A percentile compares a stretch with the other conserved stretches of the same genome.
Conservation (phyloP, 2,797 vertebrate genomes). For the Sandelia bainsii region DNA sequence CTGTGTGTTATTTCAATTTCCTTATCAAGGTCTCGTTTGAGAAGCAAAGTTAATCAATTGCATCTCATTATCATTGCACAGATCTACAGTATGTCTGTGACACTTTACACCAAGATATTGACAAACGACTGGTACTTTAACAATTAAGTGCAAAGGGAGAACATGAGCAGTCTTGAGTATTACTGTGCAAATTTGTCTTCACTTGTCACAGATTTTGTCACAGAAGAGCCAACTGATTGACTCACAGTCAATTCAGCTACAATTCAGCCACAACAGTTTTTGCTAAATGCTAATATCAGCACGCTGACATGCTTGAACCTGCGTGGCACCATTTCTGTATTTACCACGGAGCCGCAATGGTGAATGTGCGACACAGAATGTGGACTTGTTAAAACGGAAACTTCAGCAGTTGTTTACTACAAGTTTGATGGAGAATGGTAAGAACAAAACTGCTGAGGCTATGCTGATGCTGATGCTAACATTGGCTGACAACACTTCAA, state of each 20-base stretch:
- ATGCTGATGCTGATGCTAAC: too few relatives aligned
- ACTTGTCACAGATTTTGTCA: constrained; percentile 16
- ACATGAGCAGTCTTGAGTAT: constrained; percentile 13
- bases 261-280: neutral
- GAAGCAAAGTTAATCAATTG: constrained; percentile 81
- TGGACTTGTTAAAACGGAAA: too few relatives aligned
- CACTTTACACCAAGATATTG: constrained; percentile 67
- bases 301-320: neutral
- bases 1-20: constrained; percentile 76
- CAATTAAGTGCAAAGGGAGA: constrained; percentile 34
- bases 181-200: constrained; percentile 32
- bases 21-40: constrained; percentile 70
- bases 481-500: too few relatives aligned
- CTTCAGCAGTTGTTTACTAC: too few relatives aligned
- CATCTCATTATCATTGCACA: constrained; percentile 77
- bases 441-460: too few relatives aligned
- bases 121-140: constrained; percentile 61
- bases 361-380: too few relatives aligned
- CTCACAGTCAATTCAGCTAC: neutral
- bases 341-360: too few relatives aligned
- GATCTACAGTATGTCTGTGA: constrained; percentile 66
- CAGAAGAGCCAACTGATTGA: constrained; percentile 9
- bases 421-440: too few relatives aligned
- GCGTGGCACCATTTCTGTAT: too few relatives aligned
- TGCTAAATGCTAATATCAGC: neutral